Base-by-base conservation (phyloP, 2,888 invertebrate genomes). In the Luperina testacea region DNA sequence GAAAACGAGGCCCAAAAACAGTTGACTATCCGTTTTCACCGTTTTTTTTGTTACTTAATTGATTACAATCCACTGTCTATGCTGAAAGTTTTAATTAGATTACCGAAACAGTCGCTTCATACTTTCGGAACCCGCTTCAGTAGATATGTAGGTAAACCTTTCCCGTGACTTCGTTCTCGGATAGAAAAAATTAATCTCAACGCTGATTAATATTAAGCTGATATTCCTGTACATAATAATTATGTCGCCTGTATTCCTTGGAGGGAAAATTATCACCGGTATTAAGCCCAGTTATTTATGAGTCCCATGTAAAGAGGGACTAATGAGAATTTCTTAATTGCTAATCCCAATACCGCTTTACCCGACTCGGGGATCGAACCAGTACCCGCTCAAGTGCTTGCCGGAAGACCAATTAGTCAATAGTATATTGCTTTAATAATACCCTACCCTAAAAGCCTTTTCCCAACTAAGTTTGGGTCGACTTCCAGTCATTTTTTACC, bases 61-160 rank as follows among this genome's bases (percentile, higher is more conserved):
- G 61, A 69, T 64, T 69, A 69, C 59, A 61, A 42, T 24, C 17
- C 17, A 42, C 38, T 61, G 59, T 75, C 57, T n/a, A 20, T 53
- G 20, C 57, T 59, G 20, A 71, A 84, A 83, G 63, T 80, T 83
- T 83, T 76, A 84, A 83, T 84, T 68, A 76, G 76, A 63, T 76
- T 45, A 42, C 71, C 27, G 51, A 64, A 71, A 73, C 32, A 80
- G 45, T 63, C 51, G 15, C 61, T 42, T 51, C 38, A 15, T 32
- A 59, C 57, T 80, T 76, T 38, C 48, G 9, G 27, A 71, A 73
- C 42, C 59, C 38, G 17, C 11, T 64, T 27, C 42, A 75, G 57
- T 64, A 32, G 11, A 38, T 38, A 64, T 59, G 15, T n/a, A 65
- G 53, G 48, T 57, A 59, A 32, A 53, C 20, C 32, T 13, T 32